These are phyloP conservation scores for Macrosiphum euphorbiae DNA, from an alignment of 2,888 invertebrate species.

Conservation along the genomic window DNA sequence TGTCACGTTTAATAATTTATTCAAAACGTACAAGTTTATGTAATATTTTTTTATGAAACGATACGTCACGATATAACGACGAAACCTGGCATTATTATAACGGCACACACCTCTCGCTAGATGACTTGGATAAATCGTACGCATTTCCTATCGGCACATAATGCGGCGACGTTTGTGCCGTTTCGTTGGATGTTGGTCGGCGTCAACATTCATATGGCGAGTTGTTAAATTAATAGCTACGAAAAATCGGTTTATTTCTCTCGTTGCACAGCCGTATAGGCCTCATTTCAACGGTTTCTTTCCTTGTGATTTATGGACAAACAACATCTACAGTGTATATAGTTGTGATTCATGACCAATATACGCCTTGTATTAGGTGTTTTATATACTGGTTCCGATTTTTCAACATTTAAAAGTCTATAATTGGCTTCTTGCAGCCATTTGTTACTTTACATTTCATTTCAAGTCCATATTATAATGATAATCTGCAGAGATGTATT, in stretches of 20 bases:
- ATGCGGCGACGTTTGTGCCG: background rate
- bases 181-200: background rate
- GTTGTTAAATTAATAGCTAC: background rate
- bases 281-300: background rate
- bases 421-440: background rate
- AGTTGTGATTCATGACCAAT: background rate
- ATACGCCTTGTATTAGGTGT: background rate
- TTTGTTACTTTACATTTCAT: background rate
- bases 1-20: background rate
- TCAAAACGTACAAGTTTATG: background rate
- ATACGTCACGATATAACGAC: background rate
- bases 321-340: background rate
- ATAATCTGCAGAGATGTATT: background rate
- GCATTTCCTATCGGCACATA: background rate
- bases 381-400: background rate
- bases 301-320: background rate
- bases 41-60: background rate
- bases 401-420: background rate
- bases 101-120: background rate
- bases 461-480: background rate
- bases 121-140: background rate
- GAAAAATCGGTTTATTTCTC: background rate
- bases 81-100: background rate
- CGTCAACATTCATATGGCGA: conserved; percentile 21
- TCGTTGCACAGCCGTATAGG: background rate